Base-by-base conservation (phyloP, 2,797 vertebrate genomes). In the Coluber constrictor region DNA sequence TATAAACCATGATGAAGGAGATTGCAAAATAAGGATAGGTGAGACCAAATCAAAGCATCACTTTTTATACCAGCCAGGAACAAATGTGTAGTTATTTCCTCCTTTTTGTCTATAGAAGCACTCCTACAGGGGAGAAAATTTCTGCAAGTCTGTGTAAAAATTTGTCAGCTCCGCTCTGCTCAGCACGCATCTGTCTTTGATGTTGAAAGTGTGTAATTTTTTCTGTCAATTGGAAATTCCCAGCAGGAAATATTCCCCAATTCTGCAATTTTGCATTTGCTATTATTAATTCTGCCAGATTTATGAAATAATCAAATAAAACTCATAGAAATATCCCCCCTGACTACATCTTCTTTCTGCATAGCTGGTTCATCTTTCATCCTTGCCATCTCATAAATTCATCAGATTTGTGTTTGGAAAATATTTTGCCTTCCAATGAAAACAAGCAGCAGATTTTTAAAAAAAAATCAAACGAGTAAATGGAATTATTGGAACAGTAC, bases 191-290 rank as follows among this genome's bases (percentile, higher is more conserved):
- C 57, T 96, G 89, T 60, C 91, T 86, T 29, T 32, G 56, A 91
- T 94, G 87, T 70, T 89, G 92, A 92, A 88, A 91, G 70, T 59
- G 13, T 54, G 29, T 74, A 86, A 70, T 92, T 29, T 70, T 66
- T 79, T 91, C 25, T 0, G 27, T 18, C 7, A 90, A 23, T 6
- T 87, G 89, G 93, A 63, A 93, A 86, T 93, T 95, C 90, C 87
- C 90, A 86, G 90, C 27, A 70, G 74, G 90, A 90, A 92, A 92
- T 89, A 59, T 91, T 91, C 86, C 66, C 92, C 91, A 89, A 86
- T 89, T 89, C 37, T 47, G 66, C 89, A 86, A 61, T 89, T 74
- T 93, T 90, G 66, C 55, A n/a, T 54, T 66, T 47, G 29, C 47
- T 63, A 83, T 43, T 79, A 29, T 88, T 57, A 29, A n/a, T 87